Evolutionary conservation across 2,113 vertebrate species (phyloP).

Genomic region (Cercocebus atys): DNA sequence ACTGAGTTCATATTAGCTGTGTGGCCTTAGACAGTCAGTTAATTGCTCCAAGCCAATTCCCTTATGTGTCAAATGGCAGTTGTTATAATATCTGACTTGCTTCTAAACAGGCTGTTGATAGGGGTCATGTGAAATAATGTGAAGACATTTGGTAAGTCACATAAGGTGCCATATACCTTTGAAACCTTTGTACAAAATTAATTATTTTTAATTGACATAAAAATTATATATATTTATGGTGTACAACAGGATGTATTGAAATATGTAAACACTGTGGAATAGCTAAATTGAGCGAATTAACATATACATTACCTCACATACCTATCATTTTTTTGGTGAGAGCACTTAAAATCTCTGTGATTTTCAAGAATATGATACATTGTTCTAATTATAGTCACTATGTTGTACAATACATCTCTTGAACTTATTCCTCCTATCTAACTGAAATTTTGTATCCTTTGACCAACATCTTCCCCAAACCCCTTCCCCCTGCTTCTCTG

Average conservation of each 20-base stretch:
- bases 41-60: conserved; percentile 3
- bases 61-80: conserved; percentile 17
- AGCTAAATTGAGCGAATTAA: background rate
- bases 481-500: background rate
- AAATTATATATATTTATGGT: background rate
- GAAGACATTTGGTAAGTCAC: conserved; percentile 16
- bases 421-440: background rate
- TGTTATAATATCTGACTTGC: background rate
- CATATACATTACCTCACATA: background rate
- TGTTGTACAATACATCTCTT: background rate
- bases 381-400: background rate
- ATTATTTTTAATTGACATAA: background rate
- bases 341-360: background rate
- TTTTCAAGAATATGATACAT: background rate
- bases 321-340: background rate
- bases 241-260: background rate
- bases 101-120: background rate
- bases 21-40: background rate
- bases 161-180: background rate
- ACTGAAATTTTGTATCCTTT: background rate
- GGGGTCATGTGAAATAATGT: background rate
- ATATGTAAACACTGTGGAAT: background rate
- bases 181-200: background rate
- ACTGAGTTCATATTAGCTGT: background rate
- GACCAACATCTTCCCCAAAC: background rate